Conservation (phyloP, 2,888 invertebrate species). For the Alviniconcha strummeri region DNA sequence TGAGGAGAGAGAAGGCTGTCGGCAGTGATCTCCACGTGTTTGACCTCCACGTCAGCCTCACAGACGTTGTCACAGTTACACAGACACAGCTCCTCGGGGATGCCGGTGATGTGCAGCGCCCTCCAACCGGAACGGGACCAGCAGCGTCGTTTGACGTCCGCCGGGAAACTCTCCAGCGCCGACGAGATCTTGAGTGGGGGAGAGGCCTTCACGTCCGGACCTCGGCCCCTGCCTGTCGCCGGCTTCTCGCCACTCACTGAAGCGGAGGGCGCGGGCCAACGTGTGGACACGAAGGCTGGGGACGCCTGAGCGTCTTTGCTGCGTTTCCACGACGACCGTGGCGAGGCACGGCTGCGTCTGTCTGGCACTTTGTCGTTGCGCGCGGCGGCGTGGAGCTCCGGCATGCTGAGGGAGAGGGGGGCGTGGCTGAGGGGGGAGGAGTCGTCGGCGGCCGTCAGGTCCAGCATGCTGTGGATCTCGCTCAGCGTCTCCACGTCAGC, state of each 20-base stretch:
- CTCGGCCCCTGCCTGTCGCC: background rate
- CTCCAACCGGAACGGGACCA: background rate
- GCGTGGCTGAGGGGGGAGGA: background rate
- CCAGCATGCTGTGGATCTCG: slow-evolving; percentile 27
- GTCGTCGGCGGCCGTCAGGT: background rate
- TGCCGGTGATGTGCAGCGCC: background rate
- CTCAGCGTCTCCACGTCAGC: background rate
- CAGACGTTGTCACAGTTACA: slow-evolving; percentile 26
- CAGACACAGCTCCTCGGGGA: slow-evolving; percentile 23
- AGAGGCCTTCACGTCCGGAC: background rate
- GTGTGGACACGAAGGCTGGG: no score
- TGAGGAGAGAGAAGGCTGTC: background rate
- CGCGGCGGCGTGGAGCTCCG: background rate
- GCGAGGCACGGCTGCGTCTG: background rate
- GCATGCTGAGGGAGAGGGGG: background rate
- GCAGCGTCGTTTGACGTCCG: background rate
- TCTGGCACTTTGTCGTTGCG: background rate
- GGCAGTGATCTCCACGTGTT: slow-evolving; percentile 26
- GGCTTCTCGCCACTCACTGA: background rate
- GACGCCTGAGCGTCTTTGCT: no score
- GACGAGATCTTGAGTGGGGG: background rate
- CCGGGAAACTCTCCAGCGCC: background rate
- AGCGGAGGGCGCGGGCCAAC: no score
- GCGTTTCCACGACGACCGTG: no score
- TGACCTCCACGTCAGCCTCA: slow-evolving; percentile 29